Conservation (phyloP, 2,888 invertebrate genomes). For the Dascillus cervinus region DNA sequence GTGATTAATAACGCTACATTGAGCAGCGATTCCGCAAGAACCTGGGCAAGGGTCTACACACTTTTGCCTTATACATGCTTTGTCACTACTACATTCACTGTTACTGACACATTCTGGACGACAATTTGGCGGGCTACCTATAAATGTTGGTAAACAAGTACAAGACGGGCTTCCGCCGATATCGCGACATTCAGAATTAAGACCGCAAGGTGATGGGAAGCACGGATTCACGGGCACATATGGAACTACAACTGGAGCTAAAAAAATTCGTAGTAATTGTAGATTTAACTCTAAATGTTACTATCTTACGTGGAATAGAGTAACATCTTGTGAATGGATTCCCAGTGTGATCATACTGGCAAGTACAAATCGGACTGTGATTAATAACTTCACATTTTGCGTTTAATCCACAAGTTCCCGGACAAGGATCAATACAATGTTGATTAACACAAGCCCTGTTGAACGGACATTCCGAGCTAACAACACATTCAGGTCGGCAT, state of each 20-base stretch:
- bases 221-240: conserved; percentile 28
- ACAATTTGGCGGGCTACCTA: conserved; percentile 58
- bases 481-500: conserved; percentile 46
- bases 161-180: conserved; percentile 63
- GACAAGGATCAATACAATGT: conserved; percentile 51
- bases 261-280: conserved; percentile 5
- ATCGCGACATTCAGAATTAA: conserved; percentile 53
- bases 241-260: conserved; percentile 22
- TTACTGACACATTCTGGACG: conserved; percentile 54
- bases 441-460: conserved; percentile 45
- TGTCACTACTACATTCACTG: conserved; percentile 65
- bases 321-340: conserved; percentile 52
- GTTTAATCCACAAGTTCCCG: conserved; percentile 46
- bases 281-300: background rate
- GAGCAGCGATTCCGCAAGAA: conserved; percentile 66
- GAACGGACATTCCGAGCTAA: conserved; percentile 45
- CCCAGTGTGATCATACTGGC: conserved; percentile 56
- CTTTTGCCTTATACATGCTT: conserved; percentile 68
- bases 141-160: conserved; percentile 59
- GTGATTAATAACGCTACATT: conserved; percentile 67
- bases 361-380: conserved; percentile 55
- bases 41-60: conserved; percentile 78
- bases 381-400: conserved; percentile 48
- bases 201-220: conserved; percentile 41
- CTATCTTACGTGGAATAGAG: conserved; percentile 12